Evolutionary conservation across 2,888 invertebrate genomes (phyloP), one percentile per base, ranked within the genome.

Genomic region (Hypomecis punctinalis): DNA sequence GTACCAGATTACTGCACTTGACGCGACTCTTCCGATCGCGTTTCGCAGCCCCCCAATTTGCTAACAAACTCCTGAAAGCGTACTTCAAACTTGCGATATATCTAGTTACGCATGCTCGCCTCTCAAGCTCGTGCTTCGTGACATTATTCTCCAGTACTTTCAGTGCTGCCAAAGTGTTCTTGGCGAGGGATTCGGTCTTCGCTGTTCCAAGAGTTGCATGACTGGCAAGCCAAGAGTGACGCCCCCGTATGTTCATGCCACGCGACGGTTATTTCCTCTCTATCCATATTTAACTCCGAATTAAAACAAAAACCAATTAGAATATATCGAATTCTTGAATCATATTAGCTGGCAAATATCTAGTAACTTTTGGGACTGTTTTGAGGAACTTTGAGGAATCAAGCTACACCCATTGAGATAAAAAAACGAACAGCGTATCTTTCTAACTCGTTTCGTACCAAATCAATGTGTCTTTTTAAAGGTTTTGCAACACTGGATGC

Each of bases 171-270:
- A 82, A 81, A 48, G 78, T 76, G 62, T 70, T 78, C 74, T 81
- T 80, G 83, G 80, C 78, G 77, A 76, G 79, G 76, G 73, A 65
- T 69, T 73, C 74, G 78, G 75, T 73, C 57, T 72, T 75, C 69
- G 23, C 23, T 23, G 23, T 67, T 46, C 47, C 5, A 45, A 45
- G 35, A 47, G 47, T 47, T 33, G 69, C n/a, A n/a, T n/a, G n/a
- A n/a, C n/a, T n/a, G n/a, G n/a, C 71, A 76, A 77, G 81, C 82
- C 82, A 82, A 80, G 76, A 72, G 71, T 73, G 72, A 73, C 76
- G 76, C 76, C 80, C 63, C 69, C 74, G 60, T 70, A 68, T 70
- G 71, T 66, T 73, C 74, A 73, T 74, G 74, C 69, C 57, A 67
- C 61, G 58, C 63, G 66, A 66, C 58, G 67, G 47, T 23, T 33